Percentiles rank a stretch among this genome's conserved stretches.
phyloP scores from a whole-genome alignment of 2,797 vertebrate species.

The Ambastaia sidthimunki region DNA sequence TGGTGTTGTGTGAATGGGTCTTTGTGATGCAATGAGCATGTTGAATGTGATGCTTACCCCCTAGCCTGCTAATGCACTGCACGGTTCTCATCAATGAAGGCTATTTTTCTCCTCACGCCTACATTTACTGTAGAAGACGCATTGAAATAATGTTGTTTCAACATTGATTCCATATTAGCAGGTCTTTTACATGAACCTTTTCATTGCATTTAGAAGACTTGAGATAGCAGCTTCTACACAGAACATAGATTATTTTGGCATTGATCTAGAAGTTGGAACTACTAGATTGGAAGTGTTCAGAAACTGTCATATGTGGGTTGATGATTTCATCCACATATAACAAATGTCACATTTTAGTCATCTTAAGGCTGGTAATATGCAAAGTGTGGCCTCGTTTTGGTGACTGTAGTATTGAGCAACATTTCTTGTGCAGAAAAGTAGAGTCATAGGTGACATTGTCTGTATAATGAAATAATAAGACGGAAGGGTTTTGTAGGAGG shows the following conservation, averaged over 20 bases:
- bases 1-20: constrained; percentile 73
- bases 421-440: not conserved
- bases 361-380: not conserved
- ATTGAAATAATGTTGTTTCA: constrained; percentile 16
- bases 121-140: constrained; percentile 28
- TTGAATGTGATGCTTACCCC: constrained; percentile 71
- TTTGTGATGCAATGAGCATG: constrained; percentile 74
- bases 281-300: not conserved
- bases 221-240: too few species aligned
- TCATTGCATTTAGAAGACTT: constrained; percentile 1
- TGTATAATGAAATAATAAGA: constrained; percentile 40
- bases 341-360: constrained; percentile 5
- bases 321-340: not conserved
- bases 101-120: constrained; percentile 7
- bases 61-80: constrained; percentile 64
- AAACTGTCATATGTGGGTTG: not conserved
- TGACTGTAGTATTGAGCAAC: not conserved
- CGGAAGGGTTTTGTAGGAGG: not conserved
- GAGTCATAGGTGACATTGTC: constrained; percentile 1
- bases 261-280: not conserved
- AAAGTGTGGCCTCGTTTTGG: constrained; percentile 4
- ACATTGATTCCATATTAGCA: constrained; percentile 23
- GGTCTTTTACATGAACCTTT: not conserved
- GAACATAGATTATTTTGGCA: not conserved
- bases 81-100: constrained; percentile 68